phyloP scores from a whole-genome alignment of 2,888 invertebrate genomes.

The Melieria crassipennis region DNA sequence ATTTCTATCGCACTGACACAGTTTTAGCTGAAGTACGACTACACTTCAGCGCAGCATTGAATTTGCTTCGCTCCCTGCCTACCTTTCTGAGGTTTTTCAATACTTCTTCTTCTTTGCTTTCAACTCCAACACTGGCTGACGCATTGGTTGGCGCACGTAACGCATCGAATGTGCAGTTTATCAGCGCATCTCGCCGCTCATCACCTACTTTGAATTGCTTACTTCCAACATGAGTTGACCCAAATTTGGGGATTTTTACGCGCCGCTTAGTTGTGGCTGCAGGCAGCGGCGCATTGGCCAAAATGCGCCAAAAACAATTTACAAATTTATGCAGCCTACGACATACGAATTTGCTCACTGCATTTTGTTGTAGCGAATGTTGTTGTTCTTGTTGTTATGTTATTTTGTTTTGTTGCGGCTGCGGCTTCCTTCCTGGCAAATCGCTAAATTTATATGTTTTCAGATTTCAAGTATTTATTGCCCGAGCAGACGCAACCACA shows the following conservation, averaged over 20 bases:
- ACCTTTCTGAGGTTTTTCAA: no score
- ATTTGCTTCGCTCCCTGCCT: no score
- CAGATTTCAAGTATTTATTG: constrained; percentile 63
- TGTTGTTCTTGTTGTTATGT: constrained; percentile 9
- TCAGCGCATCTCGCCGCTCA: constrained; percentile 60
- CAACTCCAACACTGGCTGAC: no score
- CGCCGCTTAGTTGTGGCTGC: neutral
- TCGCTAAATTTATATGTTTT: constrained; percentile 64
- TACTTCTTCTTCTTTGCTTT: no score
- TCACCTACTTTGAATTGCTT: constrained; percentile 60
- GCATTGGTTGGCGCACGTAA: no score
- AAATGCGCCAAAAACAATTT: constrained; percentile 57
- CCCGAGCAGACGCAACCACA: constrained; percentile 30
- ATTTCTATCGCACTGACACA: no score
- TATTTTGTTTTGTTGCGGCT: constrained; percentile 34
- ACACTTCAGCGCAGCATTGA: no score
- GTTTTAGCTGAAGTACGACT: no score
- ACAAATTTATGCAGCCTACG: constrained; percentile 42
- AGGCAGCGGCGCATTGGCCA: neutral
- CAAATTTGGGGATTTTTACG: constrained; percentile 39
- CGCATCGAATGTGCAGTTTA: constrained; percentile 49
- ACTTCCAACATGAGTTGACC: constrained; percentile 44
- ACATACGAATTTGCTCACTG: constrained; percentile 4
- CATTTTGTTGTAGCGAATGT: neutral
- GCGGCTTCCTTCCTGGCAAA: constrained; percentile 52